These are phyloP conservation scores for Reinhardtius hippoglossoides DNA, from an alignment of 2,113 vertebrate genomes.

Conservation along the genomic window DNA sequence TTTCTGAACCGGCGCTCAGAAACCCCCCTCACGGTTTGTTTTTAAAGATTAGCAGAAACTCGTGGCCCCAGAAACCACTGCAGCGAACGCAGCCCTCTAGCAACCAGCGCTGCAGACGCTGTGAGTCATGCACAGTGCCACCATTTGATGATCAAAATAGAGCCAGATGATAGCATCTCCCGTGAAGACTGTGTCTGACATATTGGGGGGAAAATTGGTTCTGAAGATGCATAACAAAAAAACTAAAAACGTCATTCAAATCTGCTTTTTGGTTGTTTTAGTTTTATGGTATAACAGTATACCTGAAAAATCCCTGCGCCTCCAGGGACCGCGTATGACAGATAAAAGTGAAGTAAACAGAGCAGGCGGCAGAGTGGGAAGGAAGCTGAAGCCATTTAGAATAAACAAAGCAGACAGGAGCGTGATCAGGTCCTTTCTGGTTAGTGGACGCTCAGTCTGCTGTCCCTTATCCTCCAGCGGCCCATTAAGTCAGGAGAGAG, in stretches of 20 bases:
- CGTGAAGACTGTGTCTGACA: neutral
- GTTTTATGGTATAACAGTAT: conserved; percentile 3
- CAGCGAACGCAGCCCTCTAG: too few relatives aligned
- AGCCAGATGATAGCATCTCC: neutral
- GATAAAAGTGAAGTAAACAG: conserved; percentile 32
- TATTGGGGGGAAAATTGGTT: rapidly evolving
- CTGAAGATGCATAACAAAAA: conserved; percentile 5
- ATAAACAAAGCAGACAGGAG: conserved; percentile 52
- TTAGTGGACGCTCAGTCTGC: conserved; percentile 35
- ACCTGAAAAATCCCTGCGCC: neutral
- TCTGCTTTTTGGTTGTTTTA: neutral
- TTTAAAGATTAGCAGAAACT: neutral
- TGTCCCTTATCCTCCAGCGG: conserved; percentile 50
- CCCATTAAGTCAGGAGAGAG: conserved; percentile 50
- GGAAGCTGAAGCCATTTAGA: conserved; percentile 38
- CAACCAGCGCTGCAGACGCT: too few relatives aligned
- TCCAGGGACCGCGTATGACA: conserved; percentile 8
- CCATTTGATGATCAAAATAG: conserved; percentile 9
- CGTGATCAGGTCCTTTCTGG: conserved; percentile 22
- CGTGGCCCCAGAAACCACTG: neutral
- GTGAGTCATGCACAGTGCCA: too few relatives aligned
- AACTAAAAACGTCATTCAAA: conserved; percentile 19
- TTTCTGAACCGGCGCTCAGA: neutral
- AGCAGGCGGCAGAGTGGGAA: neutral
- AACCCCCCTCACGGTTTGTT: neutral